Base-by-base conservation (phyloP, 2,797 vertebrate genomes). In the Tokudaia tokunoshimensis region DNA sequence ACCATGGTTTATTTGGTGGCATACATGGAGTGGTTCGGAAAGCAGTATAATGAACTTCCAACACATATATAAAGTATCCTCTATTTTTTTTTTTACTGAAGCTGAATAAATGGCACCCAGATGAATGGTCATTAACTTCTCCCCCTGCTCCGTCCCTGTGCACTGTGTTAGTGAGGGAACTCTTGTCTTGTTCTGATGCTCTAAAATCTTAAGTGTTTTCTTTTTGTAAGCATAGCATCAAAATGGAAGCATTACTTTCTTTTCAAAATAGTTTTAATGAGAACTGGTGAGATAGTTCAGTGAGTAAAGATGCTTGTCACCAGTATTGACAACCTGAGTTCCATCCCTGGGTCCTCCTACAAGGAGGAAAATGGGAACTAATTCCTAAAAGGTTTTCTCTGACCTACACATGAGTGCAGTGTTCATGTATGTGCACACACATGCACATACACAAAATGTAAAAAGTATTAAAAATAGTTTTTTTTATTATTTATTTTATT, bases 21-120 rank as follows among this genome's bases (percentile, higher is more conserved):
- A 37, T 34, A 0, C 24, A 67, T 65, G 14, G 24, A 80, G 88
- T 29, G 3, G 75, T 65, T 37, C 94, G 57, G 85, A 55, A 91
- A 86, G 41, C 15, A 52, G 7, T 52, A 24, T 50, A 6, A 13
- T 7, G 50, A 4, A 13, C 52, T 93, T 85, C 44, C 13, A 85
- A 70, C 52, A 57, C 11, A 78, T 34, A 78, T 34, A 80, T 6
- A 83, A 76, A 80, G 1, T 5, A 5, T 44, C 14, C n/a, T 89
- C 37, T 91, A 67, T 57, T 91, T 59, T 93, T 95, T 34, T 81
- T 67, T 37, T 37, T 8, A 89, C 78, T 81, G 11, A 67, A 87
- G 19, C 37, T 83, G 11, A 20, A 67, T 78, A 93, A 79, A 26
- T 41, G 65, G 15, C 19, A 75, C 1, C 22, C 37, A 41, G 31